Conservation (phyloP, 2,888 invertebrate genomes). For the Metacarcinus magister region DNA sequence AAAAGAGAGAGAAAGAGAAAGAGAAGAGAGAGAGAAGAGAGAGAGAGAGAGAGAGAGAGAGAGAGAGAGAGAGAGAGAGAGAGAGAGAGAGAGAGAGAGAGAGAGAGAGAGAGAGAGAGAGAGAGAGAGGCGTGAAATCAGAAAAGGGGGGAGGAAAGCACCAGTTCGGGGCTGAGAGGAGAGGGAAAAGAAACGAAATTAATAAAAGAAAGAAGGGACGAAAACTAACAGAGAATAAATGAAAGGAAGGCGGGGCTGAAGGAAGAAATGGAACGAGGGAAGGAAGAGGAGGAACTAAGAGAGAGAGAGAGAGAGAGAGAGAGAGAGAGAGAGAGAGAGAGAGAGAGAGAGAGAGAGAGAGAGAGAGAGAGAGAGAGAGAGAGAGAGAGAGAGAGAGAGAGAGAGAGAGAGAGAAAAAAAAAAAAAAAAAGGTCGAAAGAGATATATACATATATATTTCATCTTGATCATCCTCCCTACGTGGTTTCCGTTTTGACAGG, state of each 20-base stretch:
- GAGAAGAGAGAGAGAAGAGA: slow-evolving; percentile 56
- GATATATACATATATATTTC: too few species aligned
- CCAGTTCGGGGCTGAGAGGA: neutral
- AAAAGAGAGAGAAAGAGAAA: neutral
- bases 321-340: slow-evolving; percentile 59
- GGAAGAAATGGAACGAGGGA: neutral
- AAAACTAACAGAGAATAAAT: too few species aligned
- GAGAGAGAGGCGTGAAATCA: slow-evolving; percentile 50
- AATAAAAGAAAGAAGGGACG: neutral
- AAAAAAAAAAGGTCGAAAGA: neutral
- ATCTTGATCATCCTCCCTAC: too few species aligned
- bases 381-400: neutral
- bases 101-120: slow-evolving; percentile 59
- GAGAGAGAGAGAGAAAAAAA: slow-evolving; percentile 58
- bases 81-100: slow-evolving; percentile 60
- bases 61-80: slow-evolving; percentile 40
- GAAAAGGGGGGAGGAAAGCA: neutral
- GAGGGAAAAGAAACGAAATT: neutral
- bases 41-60: slow-evolving; percentile 67
- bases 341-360: slow-evolving; percentile 41
- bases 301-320: slow-evolving; percentile 46
- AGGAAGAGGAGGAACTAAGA: too few species aligned
- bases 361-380: neutral
- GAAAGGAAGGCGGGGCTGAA: neutral
- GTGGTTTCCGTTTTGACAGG: too few species aligned